A percentile compares a stretch with the other conserved stretches of the same genome.
Conservation (phyloP, 2,888 invertebrate species). For the Poecilobothrus nobilitatus region DNA sequence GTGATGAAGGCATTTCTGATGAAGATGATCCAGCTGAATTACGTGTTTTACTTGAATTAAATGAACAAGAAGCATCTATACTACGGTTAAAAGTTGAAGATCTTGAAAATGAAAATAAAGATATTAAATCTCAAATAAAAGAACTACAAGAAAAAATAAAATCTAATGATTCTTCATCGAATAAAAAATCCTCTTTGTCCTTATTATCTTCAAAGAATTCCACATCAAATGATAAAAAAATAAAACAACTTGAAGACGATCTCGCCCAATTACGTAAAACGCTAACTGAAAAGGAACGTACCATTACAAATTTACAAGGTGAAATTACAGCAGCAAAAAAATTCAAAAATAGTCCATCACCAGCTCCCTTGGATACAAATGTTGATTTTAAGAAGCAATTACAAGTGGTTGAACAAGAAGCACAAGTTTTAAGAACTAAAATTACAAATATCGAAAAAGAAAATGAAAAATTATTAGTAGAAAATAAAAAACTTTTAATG, state of each 20-base stretch:
- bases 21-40: slow-evolving; percentile 77
- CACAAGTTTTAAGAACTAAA: slow-evolving; percentile 57
- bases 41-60: slow-evolving; percentile 74
- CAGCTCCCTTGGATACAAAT: slow-evolving; percentile 39
- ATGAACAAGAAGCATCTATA: slow-evolving; percentile 81
- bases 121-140: slow-evolving; percentile 62
- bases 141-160: slow-evolving; percentile 66
- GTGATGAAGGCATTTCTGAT: slow-evolving; percentile 65
- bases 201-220: slow-evolving; percentile 27
- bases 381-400: slow-evolving; percentile 65
- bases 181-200: slow-evolving; percentile 24
- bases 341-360: slow-evolving; percentile 47
- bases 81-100: slow-evolving; percentile 76
- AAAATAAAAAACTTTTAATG: slow-evolving; percentile 61
- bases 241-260: slow-evolving; percentile 61
- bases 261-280: slow-evolving; percentile 64
- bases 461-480: slow-evolving; percentile 63
- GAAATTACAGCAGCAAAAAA: slow-evolving; percentile 56
- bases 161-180: slow-evolving; percentile 27
- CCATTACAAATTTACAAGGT: slow-evolving; percentile 65
- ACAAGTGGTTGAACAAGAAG: slow-evolving; percentile 70
- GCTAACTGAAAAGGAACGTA: slow-evolving; percentile 72
- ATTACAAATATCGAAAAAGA: slow-evolving; percentile 62
- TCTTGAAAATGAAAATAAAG: slow-evolving; percentile 69
- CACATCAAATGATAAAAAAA: slow-evolving; percentile 31